Evolutionary conservation across 2,797 vertebrate species (phyloP).

Genomic region (Coranthus polyacanthus): DNA sequence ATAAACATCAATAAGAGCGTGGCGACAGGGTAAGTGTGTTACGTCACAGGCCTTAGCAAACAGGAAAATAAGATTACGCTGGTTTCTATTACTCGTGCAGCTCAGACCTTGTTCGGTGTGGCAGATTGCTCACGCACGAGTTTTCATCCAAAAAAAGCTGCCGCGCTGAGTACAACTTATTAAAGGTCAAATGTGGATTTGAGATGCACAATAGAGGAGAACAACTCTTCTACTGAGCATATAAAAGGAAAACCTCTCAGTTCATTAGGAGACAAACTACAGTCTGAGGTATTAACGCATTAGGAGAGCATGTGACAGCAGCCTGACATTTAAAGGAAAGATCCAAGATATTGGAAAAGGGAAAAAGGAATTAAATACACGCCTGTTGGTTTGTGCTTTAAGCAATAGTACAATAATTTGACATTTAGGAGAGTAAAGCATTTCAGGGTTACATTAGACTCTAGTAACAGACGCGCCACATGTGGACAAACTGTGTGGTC

Average conservation of each 20-base stretch:
- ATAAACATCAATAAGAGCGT: not conserved
- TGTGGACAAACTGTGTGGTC: no score
- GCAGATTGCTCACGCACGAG: not conserved
- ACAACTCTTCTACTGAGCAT: not conserved
- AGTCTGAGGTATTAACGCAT: not conserved
- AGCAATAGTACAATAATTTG: no score
- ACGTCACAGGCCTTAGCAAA: not conserved
- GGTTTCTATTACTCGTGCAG: not conserved
- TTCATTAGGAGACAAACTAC: not conserved
- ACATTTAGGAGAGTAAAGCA: no score
- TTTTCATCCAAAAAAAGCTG: not conserved
- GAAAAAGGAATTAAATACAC: not conserved
- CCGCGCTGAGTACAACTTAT: no score
- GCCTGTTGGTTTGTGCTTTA: not conserved
- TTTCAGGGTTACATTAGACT: no score
- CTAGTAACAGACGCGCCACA: no score
- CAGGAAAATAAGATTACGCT: conserved; percentile 14
- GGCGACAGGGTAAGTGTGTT: not conserved
- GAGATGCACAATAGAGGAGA: not conserved
- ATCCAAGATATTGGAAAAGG: not conserved
- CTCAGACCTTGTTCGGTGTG: not conserved
- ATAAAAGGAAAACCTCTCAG: not conserved
- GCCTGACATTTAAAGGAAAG: conserved; percentile 13
- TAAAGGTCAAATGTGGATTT: no score
- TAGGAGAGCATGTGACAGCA: conserved; percentile 13